Evolutionary conservation across 1,140 invertebrate genomes (phyloP).

Genomic region (Bombus terrestris): DNA sequence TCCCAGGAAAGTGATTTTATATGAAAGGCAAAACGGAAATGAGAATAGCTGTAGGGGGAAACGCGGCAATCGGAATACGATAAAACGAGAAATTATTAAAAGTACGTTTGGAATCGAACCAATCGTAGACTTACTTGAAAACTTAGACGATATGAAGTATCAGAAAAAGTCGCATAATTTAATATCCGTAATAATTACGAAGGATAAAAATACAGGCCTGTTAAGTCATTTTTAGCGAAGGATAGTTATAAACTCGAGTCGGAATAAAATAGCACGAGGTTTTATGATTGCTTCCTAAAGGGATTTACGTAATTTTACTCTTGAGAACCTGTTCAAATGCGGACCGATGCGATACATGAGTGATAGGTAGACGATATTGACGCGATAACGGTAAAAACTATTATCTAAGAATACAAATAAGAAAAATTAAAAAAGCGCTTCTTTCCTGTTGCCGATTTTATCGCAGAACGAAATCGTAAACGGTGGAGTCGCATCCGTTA

Average conservation of each 20-base stretch:
- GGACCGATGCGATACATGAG: neutral
- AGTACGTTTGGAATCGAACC: neutral
- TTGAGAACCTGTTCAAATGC: neutral
- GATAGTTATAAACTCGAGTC: neutral
- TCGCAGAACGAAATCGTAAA: too few species aligned
- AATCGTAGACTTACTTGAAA: neutral
- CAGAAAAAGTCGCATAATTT: neutral
- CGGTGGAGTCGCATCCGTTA: too few species aligned
- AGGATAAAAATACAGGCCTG: neutral
- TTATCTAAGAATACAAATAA: neutral
- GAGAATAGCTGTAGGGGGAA: neutral
- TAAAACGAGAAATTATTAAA: slow-evolving; percentile 1
- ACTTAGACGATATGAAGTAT: neutral
- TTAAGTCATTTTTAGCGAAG: neutral
- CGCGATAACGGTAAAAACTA: slow-evolving; percentile 15
- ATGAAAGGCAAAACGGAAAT: slow-evolving; percentile 38
- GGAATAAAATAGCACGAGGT: neutral
- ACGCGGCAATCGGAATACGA: neutral
- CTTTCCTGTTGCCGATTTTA: too few species aligned
- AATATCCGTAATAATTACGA: neutral
- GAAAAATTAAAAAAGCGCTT: neutral
- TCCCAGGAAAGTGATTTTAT: slow-evolving; percentile 31
- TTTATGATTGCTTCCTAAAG: neutral
- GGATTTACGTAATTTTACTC: neutral
- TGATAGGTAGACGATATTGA: neutral